Evolutionary conservation across 2,113 vertebrate genomes (phyloP).

Genomic region (Sinocyclocheilus rhinocerous): DNA sequence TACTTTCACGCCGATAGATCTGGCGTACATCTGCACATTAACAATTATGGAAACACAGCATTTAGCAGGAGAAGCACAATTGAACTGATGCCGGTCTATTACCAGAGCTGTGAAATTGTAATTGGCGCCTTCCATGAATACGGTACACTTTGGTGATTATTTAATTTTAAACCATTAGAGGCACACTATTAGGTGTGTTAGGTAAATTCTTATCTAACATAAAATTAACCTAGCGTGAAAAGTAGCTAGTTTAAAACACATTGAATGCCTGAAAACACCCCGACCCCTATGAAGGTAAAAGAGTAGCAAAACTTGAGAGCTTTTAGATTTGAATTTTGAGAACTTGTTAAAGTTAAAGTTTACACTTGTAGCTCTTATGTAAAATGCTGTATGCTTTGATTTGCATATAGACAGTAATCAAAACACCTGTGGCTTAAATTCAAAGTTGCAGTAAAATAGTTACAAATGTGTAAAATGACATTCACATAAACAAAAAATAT

Average conservation of each 20-base stretch:
- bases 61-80: background rate
- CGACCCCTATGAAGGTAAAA: background rate
- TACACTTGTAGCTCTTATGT: background rate
- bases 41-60: background rate
- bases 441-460: background rate
- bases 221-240: slow-evolving; percentile 8
- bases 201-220: background rate
- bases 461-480: background rate
- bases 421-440: background rate
- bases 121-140: background rate
- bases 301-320: background rate
- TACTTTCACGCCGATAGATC: slow-evolving; percentile 9
- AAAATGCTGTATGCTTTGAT: background rate
- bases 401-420: background rate
- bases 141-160: slow-evolving; percentile 1
- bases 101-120: slow-evolving; percentile 13
- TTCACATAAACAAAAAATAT: background rate
- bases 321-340: no score
- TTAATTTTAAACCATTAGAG: slow-evolving; percentile 1
- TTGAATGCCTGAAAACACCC: background rate
- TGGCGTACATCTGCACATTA: slow-evolving; percentile 19
- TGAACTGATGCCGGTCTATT: background rate
- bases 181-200: background rate
- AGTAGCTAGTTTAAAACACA: background rate
- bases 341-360: background rate